Evolutionary conservation across 2,888 invertebrate genomes (phyloP), one percentile per base, ranked within the genome.

Genomic region (Yponomeuta malinellus): DNA sequence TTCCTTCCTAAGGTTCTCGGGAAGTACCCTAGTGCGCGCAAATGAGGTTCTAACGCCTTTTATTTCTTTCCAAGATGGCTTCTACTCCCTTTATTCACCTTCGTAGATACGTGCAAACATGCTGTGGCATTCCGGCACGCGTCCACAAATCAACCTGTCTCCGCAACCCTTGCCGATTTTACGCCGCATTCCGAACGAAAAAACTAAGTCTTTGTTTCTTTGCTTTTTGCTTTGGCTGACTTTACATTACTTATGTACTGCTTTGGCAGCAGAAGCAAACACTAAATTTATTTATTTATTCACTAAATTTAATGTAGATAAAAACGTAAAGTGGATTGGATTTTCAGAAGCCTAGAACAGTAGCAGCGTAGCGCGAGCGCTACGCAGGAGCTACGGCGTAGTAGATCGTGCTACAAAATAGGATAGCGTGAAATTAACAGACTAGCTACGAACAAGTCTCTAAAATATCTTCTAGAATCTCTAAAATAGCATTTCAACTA

Each of bases 81-180:
- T 59, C 15, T 59, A 5, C 65, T 6, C 31, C 65, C 10, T 65
- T 12, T 65, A 10, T n/a, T 2, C 9, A 8, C 9, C 33, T 10
- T 33, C 33, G 1, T 65, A 10, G 29, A 12, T 37, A 12, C 67
- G 67, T 67, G 67, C 37, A 33, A 12, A 12, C 67, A 37, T 37
- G 67, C 37, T 29, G 29, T 63, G 15, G 43, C 63, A 43, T 33
- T 12, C 63, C 63, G 3, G 33, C 70, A 63, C 70, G 70, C 23
- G 48, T n/a, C 37, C 70, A 70, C 70, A 70, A 70, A 70, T 70
- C 70, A 70, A 70, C 70, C 70, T 63, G 63, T 63, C 63, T 43
- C 63, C 37, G 63, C 70, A 63, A 63, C 63, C 63, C 70, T 70
- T 37, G 70, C 63, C 63, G 70, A 70, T 70, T 70, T 70, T 43